These are phyloP conservation scores for Pangasius mekongensis DNA, from an alignment of 2,797 vertebrate genomes.

Conservation along the genomic window DNA sequence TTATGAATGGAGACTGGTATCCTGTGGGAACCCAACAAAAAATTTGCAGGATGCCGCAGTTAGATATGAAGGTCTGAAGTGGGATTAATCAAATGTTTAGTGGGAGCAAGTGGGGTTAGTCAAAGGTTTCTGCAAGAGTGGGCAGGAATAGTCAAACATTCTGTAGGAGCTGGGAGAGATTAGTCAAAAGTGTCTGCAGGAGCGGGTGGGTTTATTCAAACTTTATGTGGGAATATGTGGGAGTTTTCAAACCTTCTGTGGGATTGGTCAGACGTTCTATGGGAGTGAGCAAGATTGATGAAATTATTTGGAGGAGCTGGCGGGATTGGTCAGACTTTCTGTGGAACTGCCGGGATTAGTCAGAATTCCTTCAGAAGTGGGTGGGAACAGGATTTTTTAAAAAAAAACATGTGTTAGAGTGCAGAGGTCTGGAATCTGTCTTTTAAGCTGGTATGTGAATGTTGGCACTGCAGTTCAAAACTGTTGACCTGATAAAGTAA, in stretches of 20 bases:
- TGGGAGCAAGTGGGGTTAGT: neutral
- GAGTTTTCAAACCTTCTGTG: neutral
- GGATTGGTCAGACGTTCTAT: neutral
- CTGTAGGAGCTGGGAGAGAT: neutral
- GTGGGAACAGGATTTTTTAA: neutral
- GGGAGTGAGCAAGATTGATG: neutral
- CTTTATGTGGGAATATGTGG: neutral
- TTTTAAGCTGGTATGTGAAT: neutral
- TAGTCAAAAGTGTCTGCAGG: neutral
- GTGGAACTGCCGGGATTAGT: too few species aligned
- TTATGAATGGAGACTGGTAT: neutral
- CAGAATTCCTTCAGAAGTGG: neutral
- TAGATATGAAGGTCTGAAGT: neutral
- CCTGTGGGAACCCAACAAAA: neutral
- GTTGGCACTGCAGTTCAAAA: neutral
- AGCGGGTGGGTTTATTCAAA: neutral
- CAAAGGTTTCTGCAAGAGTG: neutral
- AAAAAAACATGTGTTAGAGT: neutral
- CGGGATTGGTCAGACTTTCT: neutral
- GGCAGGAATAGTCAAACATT: neutral
- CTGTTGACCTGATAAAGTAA: neutral
- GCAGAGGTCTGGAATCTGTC: neutral
- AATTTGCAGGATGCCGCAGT: neutral
- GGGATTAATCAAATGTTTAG: neutral
- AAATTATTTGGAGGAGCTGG: neutral